These are phyloP conservation scores for Lagocephalus sceleratus DNA, from an alignment of 2,797 vertebrate species.

Conservation along the genomic window DNA sequence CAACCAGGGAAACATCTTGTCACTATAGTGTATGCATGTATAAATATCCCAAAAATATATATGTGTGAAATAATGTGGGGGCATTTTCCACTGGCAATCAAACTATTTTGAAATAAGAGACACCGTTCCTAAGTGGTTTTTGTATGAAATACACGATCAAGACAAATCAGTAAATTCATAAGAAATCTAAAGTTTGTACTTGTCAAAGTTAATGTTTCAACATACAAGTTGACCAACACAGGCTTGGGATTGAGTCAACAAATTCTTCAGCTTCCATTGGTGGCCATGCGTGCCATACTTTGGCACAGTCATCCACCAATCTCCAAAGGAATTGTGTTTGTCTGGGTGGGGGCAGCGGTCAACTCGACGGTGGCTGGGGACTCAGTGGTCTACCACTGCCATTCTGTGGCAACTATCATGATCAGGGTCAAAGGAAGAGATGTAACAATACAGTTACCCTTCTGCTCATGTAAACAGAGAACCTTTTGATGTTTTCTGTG, in stretches of 20 bases:
- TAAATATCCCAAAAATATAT: not conserved
- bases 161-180: not conserved
- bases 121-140: no score
- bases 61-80: not conserved
- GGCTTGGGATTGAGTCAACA: constrained; percentile 14
- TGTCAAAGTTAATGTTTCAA: not conserved
- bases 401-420: constrained; percentile 31
- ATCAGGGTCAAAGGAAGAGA: constrained; percentile 49
- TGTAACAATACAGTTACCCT: constrained; percentile 42
- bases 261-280: constrained; percentile 37
- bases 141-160: no score
- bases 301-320: constrained; percentile 43
- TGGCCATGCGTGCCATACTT: constrained; percentile 10
- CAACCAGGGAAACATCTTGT: not conserved
- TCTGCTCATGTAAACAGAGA: constrained; percentile 36
- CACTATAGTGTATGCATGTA: not conserved
- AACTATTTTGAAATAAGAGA: no score
- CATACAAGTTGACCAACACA: constrained; percentile 5
- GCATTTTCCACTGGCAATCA: not conserved
- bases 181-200: not conserved
- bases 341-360: constrained; percentile 41
- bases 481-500: constrained; percentile 34
- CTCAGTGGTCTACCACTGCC: constrained; percentile 32
- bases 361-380: constrained; percentile 42
- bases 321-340: constrained; percentile 43